Conservation (phyloP, 2,797 vertebrate species). For the Eptatretus atami region DNA sequence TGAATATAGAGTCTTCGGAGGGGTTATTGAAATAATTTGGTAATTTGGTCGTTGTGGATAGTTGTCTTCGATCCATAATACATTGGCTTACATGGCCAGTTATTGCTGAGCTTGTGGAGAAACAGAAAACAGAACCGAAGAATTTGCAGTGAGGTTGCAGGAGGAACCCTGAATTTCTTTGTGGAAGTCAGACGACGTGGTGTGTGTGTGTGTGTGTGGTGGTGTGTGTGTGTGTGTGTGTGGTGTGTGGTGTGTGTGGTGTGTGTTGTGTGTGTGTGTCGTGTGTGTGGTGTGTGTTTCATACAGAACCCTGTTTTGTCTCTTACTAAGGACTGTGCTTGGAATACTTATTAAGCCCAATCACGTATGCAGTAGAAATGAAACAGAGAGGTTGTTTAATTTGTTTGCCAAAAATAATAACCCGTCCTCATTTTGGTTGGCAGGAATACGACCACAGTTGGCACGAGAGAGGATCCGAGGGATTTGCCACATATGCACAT, state of each 20-base stretch:
- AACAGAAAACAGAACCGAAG: no score
- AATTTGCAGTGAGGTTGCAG: no score
- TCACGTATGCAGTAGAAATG: no score
- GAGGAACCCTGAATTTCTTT: not conserved
- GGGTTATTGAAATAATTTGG: no score
- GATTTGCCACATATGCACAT: slow-evolving; percentile 77
- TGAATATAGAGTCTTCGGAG: no score
- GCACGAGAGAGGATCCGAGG: slow-evolving; percentile 88
- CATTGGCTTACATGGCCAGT: no score
- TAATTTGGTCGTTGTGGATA: no score
- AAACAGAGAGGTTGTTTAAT: no score
- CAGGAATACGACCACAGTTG: slow-evolving; percentile 83
- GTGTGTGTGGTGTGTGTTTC: not conserved
- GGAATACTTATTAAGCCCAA: not conserved
- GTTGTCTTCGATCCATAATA: no score
- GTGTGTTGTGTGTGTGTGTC: not conserved
- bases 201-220: not conserved
- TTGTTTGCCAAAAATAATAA: no score
- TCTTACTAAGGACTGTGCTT: not conserved
- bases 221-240: not conserved
- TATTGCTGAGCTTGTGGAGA: no score
- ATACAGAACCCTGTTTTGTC: not conserved
- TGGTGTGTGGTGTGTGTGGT: no score
- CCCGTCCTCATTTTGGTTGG: not conserved
- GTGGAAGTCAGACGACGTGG: not conserved